Conservation (phyloP, 1,140 invertebrate genomes). For the Tribolium madens region DNA sequence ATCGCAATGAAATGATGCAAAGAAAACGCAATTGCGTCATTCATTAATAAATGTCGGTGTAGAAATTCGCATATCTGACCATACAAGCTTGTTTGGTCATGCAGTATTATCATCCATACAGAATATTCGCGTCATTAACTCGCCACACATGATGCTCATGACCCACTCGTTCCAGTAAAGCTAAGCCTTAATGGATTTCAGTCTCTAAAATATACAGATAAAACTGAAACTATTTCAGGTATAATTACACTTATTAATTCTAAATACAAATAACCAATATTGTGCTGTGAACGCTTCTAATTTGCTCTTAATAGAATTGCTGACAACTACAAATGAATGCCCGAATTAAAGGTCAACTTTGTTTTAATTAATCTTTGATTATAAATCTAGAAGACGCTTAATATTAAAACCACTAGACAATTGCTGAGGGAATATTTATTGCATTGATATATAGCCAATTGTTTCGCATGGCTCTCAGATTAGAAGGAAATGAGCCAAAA, state of each 20-base stretch:
- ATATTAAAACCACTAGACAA: constrained; percentile 4
- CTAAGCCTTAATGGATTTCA: constrained; percentile 5
- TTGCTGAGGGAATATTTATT: constrained; percentile 16
- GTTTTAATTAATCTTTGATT: constrained; percentile 36
- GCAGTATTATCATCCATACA: constrained; percentile 26
- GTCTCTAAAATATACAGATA: background rate
- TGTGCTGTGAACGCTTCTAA: constrained; percentile 3
- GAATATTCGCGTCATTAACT: constrained; percentile 20
- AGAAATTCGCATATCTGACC: constrained; percentile 19
- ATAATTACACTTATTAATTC: constrained; percentile 21
- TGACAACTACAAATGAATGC: constrained; percentile 15
- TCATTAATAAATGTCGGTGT: constrained; percentile 7
- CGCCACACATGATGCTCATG: constrained; percentile 26
- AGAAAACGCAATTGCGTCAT: background rate
- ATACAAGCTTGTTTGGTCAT: constrained; percentile 33
- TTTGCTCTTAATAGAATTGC: background rate
- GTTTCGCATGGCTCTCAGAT: background rate
- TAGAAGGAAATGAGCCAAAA: background rate
- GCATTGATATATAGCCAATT: background rate
- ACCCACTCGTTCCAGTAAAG: constrained; percentile 18
- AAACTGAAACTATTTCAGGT: constrained; percentile 24
- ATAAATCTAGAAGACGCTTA: constrained; percentile 18
- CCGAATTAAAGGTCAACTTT: constrained; percentile 14
- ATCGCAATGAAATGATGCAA: constrained; percentile 16
- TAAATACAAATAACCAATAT: constrained; percentile 25